phyloP scores from a whole-genome alignment of 2,888 invertebrate species.

The Corythucha ciliata region DNA sequence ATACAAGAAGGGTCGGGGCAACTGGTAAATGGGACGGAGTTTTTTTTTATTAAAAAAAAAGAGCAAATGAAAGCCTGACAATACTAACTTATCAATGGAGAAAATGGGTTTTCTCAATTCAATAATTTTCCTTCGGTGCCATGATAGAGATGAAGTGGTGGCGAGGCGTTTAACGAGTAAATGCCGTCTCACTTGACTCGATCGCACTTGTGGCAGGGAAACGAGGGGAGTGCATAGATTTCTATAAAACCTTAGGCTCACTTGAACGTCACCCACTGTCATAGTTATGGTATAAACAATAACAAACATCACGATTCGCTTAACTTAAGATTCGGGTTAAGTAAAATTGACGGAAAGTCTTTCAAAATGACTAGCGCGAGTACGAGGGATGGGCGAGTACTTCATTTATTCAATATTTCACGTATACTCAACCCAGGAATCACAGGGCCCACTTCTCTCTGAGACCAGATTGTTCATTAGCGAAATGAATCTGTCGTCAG shows the following conservation, averaged over 20 bases:
- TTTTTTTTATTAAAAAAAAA: no score
- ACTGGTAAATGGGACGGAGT: no score
- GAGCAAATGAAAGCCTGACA: no score
- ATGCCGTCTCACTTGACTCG: no score
- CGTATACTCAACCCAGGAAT: slow-evolving; percentile 11
- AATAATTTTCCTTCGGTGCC: no score
- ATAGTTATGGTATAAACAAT: slow-evolving; percentile 45
- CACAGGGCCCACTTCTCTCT: slow-evolving; percentile 34
- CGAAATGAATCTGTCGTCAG: slow-evolving; percentile 41
- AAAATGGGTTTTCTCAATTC: no score
- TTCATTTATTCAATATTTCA: background rate
- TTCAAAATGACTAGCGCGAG: background rate
- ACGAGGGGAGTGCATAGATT: slow-evolving; percentile 43
- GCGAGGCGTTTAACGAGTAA: no score
- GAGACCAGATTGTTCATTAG: slow-evolving; percentile 29
- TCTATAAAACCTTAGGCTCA: slow-evolving; percentile 44
- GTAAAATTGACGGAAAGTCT: background rate
- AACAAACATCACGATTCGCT: slow-evolving; percentile 30
- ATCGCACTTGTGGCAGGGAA: no score
- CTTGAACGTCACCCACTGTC: slow-evolving; percentile 42
- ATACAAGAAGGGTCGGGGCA: no score
- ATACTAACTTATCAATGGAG: no score
- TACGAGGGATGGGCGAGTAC: background rate
- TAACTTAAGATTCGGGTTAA: background rate
- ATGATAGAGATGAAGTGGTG: no score